phyloP scores from a whole-genome alignment of 2,797 vertebrate genomes.

The Threskiornis aethiopicus region DNA sequence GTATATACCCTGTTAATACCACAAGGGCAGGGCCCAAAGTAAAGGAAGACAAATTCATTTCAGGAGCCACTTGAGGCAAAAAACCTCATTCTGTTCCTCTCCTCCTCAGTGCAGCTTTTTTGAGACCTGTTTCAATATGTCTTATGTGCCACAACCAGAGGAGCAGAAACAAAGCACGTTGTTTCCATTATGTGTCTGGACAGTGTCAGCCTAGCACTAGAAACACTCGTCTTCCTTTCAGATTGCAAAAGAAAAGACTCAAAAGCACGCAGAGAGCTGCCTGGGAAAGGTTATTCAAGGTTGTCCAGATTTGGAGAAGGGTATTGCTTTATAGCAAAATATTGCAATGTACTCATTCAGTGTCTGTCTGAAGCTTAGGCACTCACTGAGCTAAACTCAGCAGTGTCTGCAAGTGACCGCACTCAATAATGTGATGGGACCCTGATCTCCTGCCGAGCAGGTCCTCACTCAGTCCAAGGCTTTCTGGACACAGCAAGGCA shows the following conservation, averaged over 20 bases:
- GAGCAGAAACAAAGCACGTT: background rate
- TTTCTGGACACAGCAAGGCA: background rate
- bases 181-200: background rate
- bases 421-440: background rate
- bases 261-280: background rate
- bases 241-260: background rate
- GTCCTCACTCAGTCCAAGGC: fast-evolving
- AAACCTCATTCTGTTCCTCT: background rate
- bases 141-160: background rate
- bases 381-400: background rate
- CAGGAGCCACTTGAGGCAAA: background rate
- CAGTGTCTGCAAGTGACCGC: background rate
- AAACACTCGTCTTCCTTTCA: background rate
- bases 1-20: background rate
- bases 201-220: background rate
- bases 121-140: background rate
- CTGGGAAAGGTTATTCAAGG: background rate
- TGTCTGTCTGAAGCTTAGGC: background rate
- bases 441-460: background rate
- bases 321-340: background rate
- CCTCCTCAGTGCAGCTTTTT: background rate
- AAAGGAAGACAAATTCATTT: background rate
- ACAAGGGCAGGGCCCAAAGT: background rate
- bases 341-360: background rate
- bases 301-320: background rate